These are phyloP conservation scores for Cacatua alba DNA, from an alignment of 2,113 vertebrate species.

Conservation along the genomic window DNA sequence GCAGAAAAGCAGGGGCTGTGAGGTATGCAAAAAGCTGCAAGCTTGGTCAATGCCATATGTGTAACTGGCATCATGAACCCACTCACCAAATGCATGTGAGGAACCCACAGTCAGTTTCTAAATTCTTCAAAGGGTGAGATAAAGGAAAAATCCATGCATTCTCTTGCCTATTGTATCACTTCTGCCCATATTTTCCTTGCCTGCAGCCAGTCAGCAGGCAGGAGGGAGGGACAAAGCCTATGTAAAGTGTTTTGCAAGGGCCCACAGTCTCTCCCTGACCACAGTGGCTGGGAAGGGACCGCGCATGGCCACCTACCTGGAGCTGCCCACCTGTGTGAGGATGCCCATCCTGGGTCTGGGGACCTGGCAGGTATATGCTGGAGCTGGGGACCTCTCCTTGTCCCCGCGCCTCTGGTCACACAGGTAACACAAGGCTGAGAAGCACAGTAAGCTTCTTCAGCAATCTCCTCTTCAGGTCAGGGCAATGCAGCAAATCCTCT, in stretches of 20 bases:
- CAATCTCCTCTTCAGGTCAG: background rate
- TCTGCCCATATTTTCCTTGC: background rate
- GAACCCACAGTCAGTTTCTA: background rate
- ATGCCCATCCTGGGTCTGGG: conserved; percentile 13
- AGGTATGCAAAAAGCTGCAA: background rate
- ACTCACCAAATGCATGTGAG: background rate
- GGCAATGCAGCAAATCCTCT: background rate
- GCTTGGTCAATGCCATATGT: background rate
- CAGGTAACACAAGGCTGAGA: background rate
- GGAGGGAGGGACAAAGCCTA: background rate
- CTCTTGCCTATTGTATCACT: background rate
- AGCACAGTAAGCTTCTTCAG: accelerated
- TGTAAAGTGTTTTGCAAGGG: background rate
- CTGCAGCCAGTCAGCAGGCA: background rate
- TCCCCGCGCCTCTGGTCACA: background rate
- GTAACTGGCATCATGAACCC: accelerated
- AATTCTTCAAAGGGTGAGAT: background rate
- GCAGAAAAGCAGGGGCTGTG: background rate
- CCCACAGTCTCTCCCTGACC: background rate
- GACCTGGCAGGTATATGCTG: conserved; percentile 26
- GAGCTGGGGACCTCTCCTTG: background rate
- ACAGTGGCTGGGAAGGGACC: accelerated
- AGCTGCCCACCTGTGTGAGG: background rate
- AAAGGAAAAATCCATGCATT: background rate
- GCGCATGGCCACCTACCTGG: background rate